Evolutionary conservation across 2,113 vertebrate species (phyloP).

Genomic region (Oreochromis tanganicae): DNA sequence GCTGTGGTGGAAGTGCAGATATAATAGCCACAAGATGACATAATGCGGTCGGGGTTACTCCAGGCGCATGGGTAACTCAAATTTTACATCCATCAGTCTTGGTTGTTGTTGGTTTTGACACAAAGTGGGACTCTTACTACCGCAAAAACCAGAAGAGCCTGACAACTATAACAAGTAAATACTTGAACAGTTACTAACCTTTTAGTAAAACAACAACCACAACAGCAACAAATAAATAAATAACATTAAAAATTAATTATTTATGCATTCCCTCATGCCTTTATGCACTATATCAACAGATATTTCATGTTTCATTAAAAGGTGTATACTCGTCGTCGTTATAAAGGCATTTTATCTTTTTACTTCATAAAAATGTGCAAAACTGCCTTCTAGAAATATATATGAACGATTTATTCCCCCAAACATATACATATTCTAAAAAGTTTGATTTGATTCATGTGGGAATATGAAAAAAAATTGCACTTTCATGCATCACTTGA

Average conservation of each 20-base stretch:
- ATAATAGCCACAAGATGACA: neutral
- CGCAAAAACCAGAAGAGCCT: neutral
- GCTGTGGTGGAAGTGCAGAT: neutral
- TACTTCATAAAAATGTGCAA: neutral
- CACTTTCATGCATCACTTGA: neutral
- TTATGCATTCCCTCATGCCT: neutral
- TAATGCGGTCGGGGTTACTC: neutral
- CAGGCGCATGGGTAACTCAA: neutral
- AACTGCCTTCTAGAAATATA: neutral
- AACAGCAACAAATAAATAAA: neutral
- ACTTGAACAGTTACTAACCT: neutral
- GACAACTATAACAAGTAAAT: neutral
- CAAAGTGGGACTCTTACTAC: accelerated
- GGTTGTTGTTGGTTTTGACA: neutral
- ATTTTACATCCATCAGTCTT: neutral
- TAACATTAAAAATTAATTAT: neutral
- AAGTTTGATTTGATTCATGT: neutral
- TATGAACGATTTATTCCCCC: neutral
- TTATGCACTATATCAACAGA: neutral
- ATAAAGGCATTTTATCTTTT: neutral
- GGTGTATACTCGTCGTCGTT: neutral
- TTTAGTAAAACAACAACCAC: accelerated
- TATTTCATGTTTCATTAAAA: neutral
- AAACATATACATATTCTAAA: neutral
- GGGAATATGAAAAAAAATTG: neutral